These are phyloP conservation scores for Cynaeus angustus DNA, from an alignment of 2,888 invertebrate genomes.

Conservation along the genomic window DNA sequence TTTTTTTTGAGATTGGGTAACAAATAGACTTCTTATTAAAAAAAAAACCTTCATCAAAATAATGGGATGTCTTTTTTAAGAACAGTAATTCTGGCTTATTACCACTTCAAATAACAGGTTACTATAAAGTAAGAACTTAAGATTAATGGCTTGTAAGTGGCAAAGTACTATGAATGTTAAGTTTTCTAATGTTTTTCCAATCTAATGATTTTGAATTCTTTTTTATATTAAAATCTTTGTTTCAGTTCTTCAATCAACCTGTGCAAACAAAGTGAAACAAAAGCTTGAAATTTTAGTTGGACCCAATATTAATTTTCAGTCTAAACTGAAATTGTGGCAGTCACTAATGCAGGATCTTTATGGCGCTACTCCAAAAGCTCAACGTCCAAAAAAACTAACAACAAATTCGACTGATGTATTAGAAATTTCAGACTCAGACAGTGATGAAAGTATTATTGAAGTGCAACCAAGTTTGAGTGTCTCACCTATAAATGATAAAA, in stretches of 20 bases:
- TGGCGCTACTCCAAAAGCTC: background rate
- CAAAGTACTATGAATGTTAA: too few relatives aligned
- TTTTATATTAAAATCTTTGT: slow-evolving; percentile 22
- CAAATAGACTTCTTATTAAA: too few relatives aligned
- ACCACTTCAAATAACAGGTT: too few relatives aligned
- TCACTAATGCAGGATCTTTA: slow-evolving; percentile 49
- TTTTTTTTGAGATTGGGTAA: too few relatives aligned
- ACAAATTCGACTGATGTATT: slow-evolving; percentile 20
- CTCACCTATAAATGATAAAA: background rate
- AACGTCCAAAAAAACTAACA: slow-evolving; percentile 4
- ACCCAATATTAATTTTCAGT: slow-evolving; percentile 49
- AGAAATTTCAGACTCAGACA: slow-evolving; percentile 45
- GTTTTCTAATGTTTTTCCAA: too few relatives aligned
- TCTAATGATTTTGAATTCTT: background rate
- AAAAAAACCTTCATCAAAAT: too few relatives aligned
- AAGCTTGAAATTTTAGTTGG: slow-evolving; percentile 49
- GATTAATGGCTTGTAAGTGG: too few relatives aligned
- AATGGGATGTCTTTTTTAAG: too few relatives aligned
- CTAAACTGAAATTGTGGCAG: slow-evolving; percentile 54
- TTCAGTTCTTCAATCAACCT: slow-evolving; percentile 45
- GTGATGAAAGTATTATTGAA: slow-evolving; percentile 33
- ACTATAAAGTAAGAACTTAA: too few relatives aligned
- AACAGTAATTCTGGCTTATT: too few relatives aligned
- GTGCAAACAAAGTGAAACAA: slow-evolving; percentile 40
- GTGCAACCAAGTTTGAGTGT: background rate